These are phyloP conservation scores for Trissoscelio sp. DNA, from an alignment of 2,888 invertebrate genomes.

Conservation along the genomic window DNA sequence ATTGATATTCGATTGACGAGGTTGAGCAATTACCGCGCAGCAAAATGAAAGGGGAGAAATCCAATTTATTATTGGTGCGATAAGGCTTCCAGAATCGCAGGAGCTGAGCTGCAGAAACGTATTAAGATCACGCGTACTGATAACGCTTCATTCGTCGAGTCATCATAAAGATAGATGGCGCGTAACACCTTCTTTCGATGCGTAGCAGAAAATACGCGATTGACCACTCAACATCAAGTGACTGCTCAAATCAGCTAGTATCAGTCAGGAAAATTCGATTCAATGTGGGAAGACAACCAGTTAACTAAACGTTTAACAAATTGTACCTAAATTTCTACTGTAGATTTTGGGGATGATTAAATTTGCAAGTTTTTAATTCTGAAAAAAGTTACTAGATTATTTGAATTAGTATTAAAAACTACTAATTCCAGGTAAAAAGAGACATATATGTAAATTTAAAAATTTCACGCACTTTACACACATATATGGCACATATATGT, in stretches of 20 bases:
- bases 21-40: slow-evolving; percentile 64
- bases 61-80: slow-evolving; percentile 70
- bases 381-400: too few species aligned
- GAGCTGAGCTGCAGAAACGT: slow-evolving; percentile 68
- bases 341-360: too few species aligned
- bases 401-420: too few species aligned
- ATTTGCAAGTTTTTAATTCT: too few species aligned
- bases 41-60: slow-evolving; percentile 66
- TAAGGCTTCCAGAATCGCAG: slow-evolving; percentile 71
- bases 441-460: too few species aligned
- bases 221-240: slow-evolving; percentile 34
- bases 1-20: slow-evolving; percentile 70
- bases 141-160: slow-evolving; percentile 68
- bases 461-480: too few species aligned
- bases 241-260: not conserved
- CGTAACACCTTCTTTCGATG: slow-evolving; percentile 63
- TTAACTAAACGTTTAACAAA: too few species aligned
- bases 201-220: slow-evolving; percentile 50
- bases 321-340: too few species aligned
- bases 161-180: slow-evolving; percentile 70
- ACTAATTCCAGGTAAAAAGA: too few species aligned
- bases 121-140: slow-evolving; percentile 68
- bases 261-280: not conserved
- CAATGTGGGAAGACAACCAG: too few species aligned
- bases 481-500: too few species aligned